These are phyloP conservation scores for Lamproptera curius DNA, from an alignment of 2,888 invertebrate genomes.

Conservation along the genomic window DNA sequence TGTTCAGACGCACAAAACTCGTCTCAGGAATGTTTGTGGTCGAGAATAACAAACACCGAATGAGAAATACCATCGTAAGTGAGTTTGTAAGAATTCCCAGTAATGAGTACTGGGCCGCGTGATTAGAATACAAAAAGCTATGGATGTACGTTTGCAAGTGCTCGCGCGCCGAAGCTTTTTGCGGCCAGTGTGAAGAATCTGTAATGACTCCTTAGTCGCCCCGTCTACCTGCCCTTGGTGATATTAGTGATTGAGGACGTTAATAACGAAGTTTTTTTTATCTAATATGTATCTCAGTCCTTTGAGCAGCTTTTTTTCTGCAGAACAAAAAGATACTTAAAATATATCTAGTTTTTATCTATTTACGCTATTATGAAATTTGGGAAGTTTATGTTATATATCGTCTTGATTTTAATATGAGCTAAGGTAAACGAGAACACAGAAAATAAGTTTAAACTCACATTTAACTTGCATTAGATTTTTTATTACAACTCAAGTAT, in stretches of 20 bases:
- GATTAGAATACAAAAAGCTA: slow-evolving; percentile 28
- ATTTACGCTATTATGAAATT: too few relatives aligned
- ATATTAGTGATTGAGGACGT: slow-evolving; percentile 6
- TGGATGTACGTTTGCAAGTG: slow-evolving; percentile 14
- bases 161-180: slow-evolving; percentile 26
- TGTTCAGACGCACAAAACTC: slow-evolving; percentile 1
- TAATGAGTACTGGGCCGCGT: slow-evolving; percentile 16
- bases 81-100: slow-evolving; percentile 20
- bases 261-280: too few relatives aligned
- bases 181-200: slow-evolving; percentile 34
- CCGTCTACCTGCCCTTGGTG: slow-evolving; percentile 31
- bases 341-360: too few relatives aligned
- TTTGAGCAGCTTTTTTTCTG: too few relatives aligned
- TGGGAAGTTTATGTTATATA: too few relatives aligned
- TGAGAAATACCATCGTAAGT: slow-evolving; percentile 20
- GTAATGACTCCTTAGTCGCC: slow-evolving; percentile 29
- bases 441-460: too few relatives aligned
- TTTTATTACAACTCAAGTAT: too few relatives aligned
- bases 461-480: too few relatives aligned
- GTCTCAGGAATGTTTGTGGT: slow-evolving; percentile 13
- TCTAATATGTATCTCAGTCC: too few relatives aligned
- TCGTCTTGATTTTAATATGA: too few relatives aligned
- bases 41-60: slow-evolving; percentile 16
- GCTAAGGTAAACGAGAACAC: too few relatives aligned
- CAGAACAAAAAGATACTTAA: too few relatives aligned